A percentile compares a stretch with the other conserved stretches of the same genome.
Evolutionary conservation across 2,797 vertebrate genomes (phyloP).

Genomic region (Mus spretus): DNA sequence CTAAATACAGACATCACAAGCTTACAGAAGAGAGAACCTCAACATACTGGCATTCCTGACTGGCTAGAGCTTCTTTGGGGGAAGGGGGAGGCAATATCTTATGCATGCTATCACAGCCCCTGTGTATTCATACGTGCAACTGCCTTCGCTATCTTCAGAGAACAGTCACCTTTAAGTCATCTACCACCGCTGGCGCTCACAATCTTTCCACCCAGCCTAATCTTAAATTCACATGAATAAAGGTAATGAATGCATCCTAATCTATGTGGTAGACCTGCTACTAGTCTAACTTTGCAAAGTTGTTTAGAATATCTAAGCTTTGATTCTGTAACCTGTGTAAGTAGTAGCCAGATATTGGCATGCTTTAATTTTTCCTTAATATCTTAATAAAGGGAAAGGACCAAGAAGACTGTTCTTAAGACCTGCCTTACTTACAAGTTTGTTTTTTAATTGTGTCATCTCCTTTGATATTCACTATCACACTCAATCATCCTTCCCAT

Average conservation of each 20-base stretch:
- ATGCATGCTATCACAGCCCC: neutral
- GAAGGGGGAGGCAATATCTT: neutral
- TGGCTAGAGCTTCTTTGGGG: neutral
- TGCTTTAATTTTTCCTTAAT: neutral
- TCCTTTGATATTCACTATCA: neutral
- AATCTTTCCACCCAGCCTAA: neutral
- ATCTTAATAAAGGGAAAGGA: slow-evolving; percentile 13
- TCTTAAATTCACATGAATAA: neutral
- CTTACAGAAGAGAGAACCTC: neutral
- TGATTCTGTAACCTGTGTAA: neutral
- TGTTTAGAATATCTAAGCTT: neutral
- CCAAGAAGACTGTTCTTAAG: neutral
- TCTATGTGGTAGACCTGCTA: neutral
- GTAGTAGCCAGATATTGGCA: neutral
- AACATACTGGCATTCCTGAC: neutral
- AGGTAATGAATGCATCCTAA: neutral
- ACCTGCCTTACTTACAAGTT: neutral
- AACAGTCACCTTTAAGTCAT: neutral
- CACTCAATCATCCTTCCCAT: slow-evolving; percentile 51
- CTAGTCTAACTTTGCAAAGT: neutral
- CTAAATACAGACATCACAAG: neutral
- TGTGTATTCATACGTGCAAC: neutral
- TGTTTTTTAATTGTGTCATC: neutral
- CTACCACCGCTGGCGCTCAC: neutral
- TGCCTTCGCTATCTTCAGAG: neutral